These are phyloP conservation scores for Drosophila setifemur DNA, from an alignment of 1,140 invertebrate genomes.

Conservation along the genomic window DNA sequence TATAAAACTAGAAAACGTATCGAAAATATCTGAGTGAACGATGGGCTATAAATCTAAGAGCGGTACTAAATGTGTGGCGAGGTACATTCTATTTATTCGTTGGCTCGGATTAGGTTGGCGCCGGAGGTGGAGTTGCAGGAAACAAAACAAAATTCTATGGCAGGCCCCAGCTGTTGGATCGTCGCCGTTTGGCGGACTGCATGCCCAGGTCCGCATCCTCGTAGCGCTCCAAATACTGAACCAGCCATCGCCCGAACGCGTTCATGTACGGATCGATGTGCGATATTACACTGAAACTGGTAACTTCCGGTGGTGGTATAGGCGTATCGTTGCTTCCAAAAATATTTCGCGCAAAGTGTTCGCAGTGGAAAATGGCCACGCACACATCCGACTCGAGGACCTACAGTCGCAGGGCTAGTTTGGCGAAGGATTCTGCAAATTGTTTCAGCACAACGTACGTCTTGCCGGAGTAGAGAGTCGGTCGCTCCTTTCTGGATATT, in stretches of 20 bases:
- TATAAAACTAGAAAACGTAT: not conserved
- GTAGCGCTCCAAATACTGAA: slow-evolving; percentile 42
- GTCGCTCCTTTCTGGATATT: slow-evolving; percentile 48
- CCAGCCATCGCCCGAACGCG: slow-evolving; percentile 62
- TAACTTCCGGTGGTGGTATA: slow-evolving; percentile 45
- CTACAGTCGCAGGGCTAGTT: slow-evolving; percentile 61
- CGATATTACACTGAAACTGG: slow-evolving; percentile 36
- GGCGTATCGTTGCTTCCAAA: slow-evolving; percentile 38
- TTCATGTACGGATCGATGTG: slow-evolving; percentile 63
- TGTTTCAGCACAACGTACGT: slow-evolving; percentile 70
- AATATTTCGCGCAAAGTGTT: slow-evolving; percentile 55
- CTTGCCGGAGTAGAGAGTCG: slow-evolving; percentile 47
- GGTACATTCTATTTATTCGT: not conserved
- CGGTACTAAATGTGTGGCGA: not conserved
- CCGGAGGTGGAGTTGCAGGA: too few relatives aligned
- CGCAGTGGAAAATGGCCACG: slow-evolving; percentile 66
- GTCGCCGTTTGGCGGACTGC: slow-evolving; percentile 16
- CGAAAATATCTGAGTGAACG: not conserved
- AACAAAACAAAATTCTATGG: not conserved
- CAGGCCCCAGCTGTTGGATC: not conserved
- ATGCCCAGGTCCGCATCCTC: slow-evolving; percentile 22
- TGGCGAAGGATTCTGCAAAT: slow-evolving; percentile 72
- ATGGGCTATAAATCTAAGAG: not conserved
- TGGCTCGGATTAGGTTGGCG: not conserved
- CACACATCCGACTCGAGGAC: slow-evolving; percentile 61